Base-by-base conservation (phyloP, 2,888 invertebrate species). In the Alloplasta piceator region DNA sequence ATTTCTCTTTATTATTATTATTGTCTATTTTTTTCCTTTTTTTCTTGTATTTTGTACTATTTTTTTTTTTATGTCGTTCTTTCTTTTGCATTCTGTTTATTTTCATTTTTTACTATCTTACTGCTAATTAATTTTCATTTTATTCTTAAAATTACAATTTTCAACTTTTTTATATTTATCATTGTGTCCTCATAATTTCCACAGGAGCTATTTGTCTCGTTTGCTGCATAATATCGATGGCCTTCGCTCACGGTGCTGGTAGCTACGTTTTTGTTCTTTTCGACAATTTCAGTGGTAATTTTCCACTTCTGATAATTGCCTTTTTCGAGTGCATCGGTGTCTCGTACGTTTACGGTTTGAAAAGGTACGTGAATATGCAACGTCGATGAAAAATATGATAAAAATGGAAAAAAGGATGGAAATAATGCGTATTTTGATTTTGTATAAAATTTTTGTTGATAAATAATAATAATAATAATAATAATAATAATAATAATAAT, bases 221-320 rank as follows among this genome's bases (percentile, higher is more conserved):
- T 0, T 98, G 98, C 92, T 98, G 97, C 89, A 74, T 95, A 4
- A 94, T 98, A 79, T 98, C 98, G 0, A 96, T 98, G 96, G 95
- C 94, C 1, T 98, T 98, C 90, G 97, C 98, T 0, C 97, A 98
- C 86, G 98, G 98, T 4, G 96, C 98, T 16, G 98, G 98, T 26
- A 98, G 97, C 92, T 98, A 98, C 90, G 96, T 98, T 50, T 98
- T 98, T 90, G 95, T 98, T 82, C 93, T 98, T 7, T 98, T 98
- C 92, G 98, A 98, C 90, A 97, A 97, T 93, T 98, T 98, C 92
- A 97, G 97, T 85, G 98, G 98, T 9, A 98, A 98, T 87, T 98
- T 98, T 87, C 98, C 98, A 0, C 93, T 98, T 85, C 94, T 98
- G 81, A 97, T 98, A 88, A 98, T 98, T 73, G 98, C 98, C 0